phyloP scores from a whole-genome alignment of 2,113 vertebrate species.

The Gallinago paraguaiae region DNA sequence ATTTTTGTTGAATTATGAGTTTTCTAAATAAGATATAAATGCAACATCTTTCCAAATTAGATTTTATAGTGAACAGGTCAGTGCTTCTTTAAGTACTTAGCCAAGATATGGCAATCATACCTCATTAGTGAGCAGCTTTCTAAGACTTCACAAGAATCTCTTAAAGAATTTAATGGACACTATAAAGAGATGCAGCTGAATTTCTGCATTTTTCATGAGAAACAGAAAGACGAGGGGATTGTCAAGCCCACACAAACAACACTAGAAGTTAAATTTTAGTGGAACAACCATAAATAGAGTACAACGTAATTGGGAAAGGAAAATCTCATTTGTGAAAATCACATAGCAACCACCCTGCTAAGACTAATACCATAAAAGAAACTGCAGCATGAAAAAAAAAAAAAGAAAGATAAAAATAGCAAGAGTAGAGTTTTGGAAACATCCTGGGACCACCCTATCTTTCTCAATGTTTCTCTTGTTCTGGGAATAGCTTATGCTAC shows the following conservation, averaged over 20 bases:
- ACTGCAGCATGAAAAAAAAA: neutral
- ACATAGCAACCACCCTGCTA: neutral
- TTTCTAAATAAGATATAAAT: neutral
- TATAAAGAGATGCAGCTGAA: slow-evolving; percentile 61
- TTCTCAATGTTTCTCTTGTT: neutral
- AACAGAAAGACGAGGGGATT: slow-evolving; percentile 39
- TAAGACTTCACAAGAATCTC: slow-evolving; percentile 28
- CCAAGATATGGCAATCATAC: slow-evolving; percentile 17
- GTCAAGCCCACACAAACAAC: slow-evolving; percentile 43
- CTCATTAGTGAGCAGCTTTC: slow-evolving; percentile 37
- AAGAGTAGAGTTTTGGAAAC: neutral
- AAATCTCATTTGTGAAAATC: slow-evolving; percentile 31
- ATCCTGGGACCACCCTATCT: neutral
- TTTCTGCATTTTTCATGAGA: slow-evolving; percentile 65
- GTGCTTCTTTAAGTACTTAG: neutral
- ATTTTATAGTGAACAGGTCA: slow-evolving; percentile 21
- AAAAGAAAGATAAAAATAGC: neutral
- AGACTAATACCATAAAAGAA: neutral
- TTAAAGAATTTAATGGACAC: slow-evolving; percentile 53
- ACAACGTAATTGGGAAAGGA: slow-evolving; percentile 37
- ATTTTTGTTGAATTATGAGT: neutral
- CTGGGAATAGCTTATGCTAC: neutral
- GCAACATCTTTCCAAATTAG: neutral
- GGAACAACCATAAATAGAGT: slow-evolving; percentile 46
- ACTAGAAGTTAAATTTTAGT: slow-evolving; percentile 51